Evolutionary conservation across 1,140 invertebrate species (phyloP), one percentile per base, ranked within the genome.

Genomic region (Vanessa atalanta): DNA sequence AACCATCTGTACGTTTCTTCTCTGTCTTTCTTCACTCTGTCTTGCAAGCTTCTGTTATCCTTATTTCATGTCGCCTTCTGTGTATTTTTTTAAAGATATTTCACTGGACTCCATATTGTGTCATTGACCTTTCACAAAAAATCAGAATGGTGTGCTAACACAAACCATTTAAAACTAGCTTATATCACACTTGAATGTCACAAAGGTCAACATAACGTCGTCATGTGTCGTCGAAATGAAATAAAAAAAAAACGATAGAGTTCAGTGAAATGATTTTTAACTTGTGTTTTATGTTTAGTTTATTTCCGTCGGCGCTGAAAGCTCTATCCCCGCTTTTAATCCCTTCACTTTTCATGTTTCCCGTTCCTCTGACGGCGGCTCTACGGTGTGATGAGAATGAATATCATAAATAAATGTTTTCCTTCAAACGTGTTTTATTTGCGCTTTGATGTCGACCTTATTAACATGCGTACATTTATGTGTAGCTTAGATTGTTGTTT

Each of bases 1-100:
- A 93, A 94, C 88, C 93, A 93, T 85, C 88, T 93, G 93, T 93
- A 93, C 87, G 93, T 93, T 81, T 89, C 82, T 88, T 87, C 82
- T 90, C 77, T 61, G 23, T 90, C 85, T 92, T 63, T 70, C 85
- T 87, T 89, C 86, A 83, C 77, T 85, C 80, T 88, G 78, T 85
- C 79, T 85, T 87, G 80, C 82, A 83, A 79, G 85, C 86, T 89
- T 87, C 81, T 84, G 81, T 83, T 80, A 65, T 80, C 72, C 70
- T 57, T 70, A 69, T 78, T 75, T 73, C 65, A 16, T 68, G 63
- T 66, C 37, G 70, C 43, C 53, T 61, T 73, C 64, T 31, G 23
- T 73, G 65, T 61, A n/a, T 72, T 57, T 57, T 67, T 64, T 75
- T 51, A 61, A 61, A n/a, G 20, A 7, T 43, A 65, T 65, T 72